A percentile compares a stretch with the other conserved stretches of the same genome.
Conservation (phyloP, 1,140 invertebrate species). For the Platyura marginata region DNA sequence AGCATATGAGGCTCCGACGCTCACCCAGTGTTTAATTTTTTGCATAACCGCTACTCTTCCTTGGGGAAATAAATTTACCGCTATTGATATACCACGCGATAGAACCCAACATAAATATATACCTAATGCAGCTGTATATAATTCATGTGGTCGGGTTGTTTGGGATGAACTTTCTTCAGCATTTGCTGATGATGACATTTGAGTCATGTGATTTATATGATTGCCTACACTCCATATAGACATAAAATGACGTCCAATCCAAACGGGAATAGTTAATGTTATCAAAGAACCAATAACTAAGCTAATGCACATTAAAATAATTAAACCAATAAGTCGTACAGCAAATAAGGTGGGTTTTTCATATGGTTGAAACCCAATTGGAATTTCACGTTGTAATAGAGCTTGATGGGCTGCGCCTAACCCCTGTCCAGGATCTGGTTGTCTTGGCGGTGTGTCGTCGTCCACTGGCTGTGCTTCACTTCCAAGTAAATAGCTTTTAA, state of each 20-base stretch:
- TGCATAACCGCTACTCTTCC: constrained; percentile 59
- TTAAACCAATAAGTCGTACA: constrained; percentile 52
- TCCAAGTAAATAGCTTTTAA: constrained; percentile 78
- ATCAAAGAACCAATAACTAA: constrained; percentile 41
- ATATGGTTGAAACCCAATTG: constrained; percentile 75
- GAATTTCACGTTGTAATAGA: constrained; percentile 54
- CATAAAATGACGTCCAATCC: constrained; percentile 75
- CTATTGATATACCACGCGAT: constrained; percentile 54
- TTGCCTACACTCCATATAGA: constrained; percentile 55
- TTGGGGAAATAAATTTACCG: constrained; percentile 72
- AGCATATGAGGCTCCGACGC: constrained; percentile 43
- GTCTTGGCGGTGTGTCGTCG: constrained; percentile 10
- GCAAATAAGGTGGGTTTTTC: constrained; percentile 65
- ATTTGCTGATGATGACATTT: constrained; percentile 23
- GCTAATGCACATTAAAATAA: constrained; percentile 67
- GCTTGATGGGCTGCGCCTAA: constrained; percentile 67
- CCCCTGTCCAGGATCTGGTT: constrained; percentile 30
- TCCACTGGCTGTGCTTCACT: constrained; percentile 23
- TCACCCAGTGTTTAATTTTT: constrained; percentile 56
- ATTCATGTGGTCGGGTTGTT: constrained; percentile 64
- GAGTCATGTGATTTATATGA: constrained; percentile 18
- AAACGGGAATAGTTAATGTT: constrained; percentile 59
- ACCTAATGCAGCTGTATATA: constrained; percentile 79
- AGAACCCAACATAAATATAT: constrained; percentile 85
- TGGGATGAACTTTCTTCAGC: constrained; percentile 30